Conservation (phyloP, 2,888 invertebrate genomes). For the Acanthoscelides obtectus region DNA sequence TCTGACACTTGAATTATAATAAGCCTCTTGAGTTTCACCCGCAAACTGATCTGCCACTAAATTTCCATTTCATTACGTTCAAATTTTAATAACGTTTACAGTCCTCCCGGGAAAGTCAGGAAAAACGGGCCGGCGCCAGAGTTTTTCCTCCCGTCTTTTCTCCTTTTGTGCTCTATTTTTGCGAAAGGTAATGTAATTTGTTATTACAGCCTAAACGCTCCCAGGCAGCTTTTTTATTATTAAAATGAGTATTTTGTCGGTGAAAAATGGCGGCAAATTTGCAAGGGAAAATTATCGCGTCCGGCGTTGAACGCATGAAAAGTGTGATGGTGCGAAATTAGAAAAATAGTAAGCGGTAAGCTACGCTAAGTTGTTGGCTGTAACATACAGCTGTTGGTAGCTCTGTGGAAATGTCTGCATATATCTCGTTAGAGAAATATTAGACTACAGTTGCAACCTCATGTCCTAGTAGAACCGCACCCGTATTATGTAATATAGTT, state of each 20-base stretch:
- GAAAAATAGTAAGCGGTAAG: background rate
- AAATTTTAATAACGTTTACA: background rate
- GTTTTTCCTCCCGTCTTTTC: background rate
- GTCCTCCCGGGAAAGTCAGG: background rate
- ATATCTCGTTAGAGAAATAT: background rate
- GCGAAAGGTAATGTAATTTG: background rate
- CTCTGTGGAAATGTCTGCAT: background rate
- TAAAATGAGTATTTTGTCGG: background rate
- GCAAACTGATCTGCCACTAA: background rate
- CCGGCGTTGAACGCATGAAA: background rate
- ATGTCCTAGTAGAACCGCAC: too few relatives aligned
- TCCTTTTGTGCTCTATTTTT: background rate
- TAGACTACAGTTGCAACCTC: background rate
- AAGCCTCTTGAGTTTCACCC: too few relatives aligned
- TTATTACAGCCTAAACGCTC: background rate
- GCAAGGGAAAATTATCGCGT: background rate
- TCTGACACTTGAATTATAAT: too few relatives aligned
- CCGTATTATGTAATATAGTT: too few relatives aligned
- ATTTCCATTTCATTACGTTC: background rate
- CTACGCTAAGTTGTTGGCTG: background rate
- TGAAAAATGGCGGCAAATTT: background rate
- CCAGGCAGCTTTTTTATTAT: background rate
- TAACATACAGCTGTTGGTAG: background rate
- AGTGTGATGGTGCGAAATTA: background rate
- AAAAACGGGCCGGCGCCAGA: background rate